A percentile compares a stretch with the other conserved stretches of the same genome.
Evolutionary conservation across 2,113 vertebrate species (phyloP).

Genomic region (Nannobrachium achirus): DNA sequence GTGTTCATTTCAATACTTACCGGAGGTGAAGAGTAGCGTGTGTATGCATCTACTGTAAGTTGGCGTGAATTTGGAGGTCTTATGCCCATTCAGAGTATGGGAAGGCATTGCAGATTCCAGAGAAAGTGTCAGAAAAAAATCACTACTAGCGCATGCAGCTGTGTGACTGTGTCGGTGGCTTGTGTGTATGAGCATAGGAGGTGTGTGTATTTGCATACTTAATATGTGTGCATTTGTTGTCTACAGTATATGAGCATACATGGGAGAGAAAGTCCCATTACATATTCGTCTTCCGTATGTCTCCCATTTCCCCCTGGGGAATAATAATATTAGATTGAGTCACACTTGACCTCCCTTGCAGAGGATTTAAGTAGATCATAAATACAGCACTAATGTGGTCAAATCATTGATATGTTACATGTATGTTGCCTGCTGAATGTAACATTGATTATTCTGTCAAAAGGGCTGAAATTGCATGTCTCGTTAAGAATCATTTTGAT

Average conservation of each 20-base stretch:
- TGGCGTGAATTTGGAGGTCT: too few species aligned
- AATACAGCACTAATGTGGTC: slow-evolving; percentile 34
- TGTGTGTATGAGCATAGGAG: background rate
- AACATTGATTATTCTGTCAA: slow-evolving; percentile 13
- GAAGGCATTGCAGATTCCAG: too few species aligned
- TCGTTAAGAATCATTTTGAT: slow-evolving; percentile 7
- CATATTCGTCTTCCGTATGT: slow-evolving; percentile 54
- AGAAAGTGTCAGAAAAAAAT: slow-evolving; percentile 20
- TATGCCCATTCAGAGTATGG: too few species aligned
- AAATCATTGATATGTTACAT: slow-evolving; percentile 36
- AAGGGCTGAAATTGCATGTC: background rate
- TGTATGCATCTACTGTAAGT: too few species aligned
- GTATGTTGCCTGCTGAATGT: slow-evolving; percentile 27
- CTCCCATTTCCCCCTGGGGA: slow-evolving; percentile 43
- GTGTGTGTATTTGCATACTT: background rate
- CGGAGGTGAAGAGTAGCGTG: too few species aligned
- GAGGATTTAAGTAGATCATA: slow-evolving; percentile 60
- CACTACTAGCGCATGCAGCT: background rate
- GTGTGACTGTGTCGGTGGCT: background rate
- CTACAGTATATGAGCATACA: too few species aligned
- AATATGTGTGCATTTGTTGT: background rate
- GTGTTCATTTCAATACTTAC: too few species aligned
- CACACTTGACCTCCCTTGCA: slow-evolving; percentile 59
- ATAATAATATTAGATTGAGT: slow-evolving; percentile 65
- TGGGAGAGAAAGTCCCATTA: slow-evolving; percentile 37